Evolutionary conservation across 2,888 invertebrate genomes (phyloP).

Genomic region (Spisula solida): DNA sequence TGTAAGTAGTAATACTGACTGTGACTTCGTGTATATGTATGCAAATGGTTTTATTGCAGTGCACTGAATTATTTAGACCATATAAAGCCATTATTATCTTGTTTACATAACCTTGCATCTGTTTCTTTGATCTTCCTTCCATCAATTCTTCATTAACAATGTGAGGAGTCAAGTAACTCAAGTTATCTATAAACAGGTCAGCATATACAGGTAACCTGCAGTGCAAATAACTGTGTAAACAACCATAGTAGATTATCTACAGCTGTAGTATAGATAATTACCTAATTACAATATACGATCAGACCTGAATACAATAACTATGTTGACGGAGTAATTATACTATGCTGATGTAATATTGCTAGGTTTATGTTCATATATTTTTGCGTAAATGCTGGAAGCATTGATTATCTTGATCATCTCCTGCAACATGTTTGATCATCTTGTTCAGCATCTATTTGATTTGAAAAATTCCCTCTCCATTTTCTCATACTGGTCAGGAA

Average conservation of each 20-base stretch:
- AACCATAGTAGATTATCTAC: slow-evolving; percentile 17
- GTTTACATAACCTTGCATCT: not conserved
- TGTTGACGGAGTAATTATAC: no score
- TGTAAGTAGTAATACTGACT: no score
- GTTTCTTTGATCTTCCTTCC: not conserved
- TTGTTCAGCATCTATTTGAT: not conserved
- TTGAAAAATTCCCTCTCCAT: no score
- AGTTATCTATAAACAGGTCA: slow-evolving; percentile 31
- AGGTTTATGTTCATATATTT: not conserved
- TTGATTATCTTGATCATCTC: no score
- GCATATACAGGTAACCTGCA: slow-evolving; percentile 11
- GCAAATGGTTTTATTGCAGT: not conserved
- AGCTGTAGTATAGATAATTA: not conserved
- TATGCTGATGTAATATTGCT: not conserved
- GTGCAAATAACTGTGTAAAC: slow-evolving; percentile 36
- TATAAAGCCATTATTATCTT: not conserved
- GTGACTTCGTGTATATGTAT: no score
- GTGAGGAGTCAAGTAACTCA: not conserved
- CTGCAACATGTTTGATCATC: no score
- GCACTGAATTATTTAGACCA: not conserved
- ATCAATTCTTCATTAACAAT: slow-evolving; percentile 10
- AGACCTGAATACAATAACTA: not conserved
- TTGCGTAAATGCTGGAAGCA: not conserved
- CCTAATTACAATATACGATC: not conserved
- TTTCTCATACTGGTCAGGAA: no score